These are phyloP conservation scores for Ondatra zibethicus DNA, from an alignment of 2,113 vertebrate species.

Conservation along the genomic window DNA sequence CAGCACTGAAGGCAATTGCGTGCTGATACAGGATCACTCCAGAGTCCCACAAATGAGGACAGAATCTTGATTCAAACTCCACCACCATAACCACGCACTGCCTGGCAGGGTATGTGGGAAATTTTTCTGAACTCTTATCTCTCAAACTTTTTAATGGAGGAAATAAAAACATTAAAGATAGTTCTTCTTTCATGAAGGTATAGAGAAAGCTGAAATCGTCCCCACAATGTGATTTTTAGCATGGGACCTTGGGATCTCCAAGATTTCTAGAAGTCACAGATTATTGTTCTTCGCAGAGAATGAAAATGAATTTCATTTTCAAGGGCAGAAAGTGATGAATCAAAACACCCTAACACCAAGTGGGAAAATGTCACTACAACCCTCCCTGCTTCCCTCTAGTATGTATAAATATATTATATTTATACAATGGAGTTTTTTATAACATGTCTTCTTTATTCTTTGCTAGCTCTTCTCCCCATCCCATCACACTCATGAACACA, in stretches of 20 bases:
- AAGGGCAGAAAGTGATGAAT: not conserved
- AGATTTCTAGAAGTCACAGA: not conserved
- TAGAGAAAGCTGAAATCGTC: not conserved
- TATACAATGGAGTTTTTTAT: not conserved
- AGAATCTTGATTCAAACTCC: not conserved
- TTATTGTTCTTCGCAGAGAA: not conserved
- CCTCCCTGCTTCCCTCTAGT: not conserved
- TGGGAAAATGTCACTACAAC: not conserved
- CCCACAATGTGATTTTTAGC: not conserved
- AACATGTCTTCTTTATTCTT: not conserved
- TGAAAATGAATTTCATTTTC: not conserved
- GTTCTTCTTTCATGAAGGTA: not conserved
- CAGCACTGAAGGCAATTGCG: not conserved
- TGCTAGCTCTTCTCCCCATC: not conserved
- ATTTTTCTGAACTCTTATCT: not conserved
- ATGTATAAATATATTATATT: not conserved
- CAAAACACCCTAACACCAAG: not conserved
- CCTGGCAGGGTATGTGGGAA: not conserved
- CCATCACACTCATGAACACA: not conserved
- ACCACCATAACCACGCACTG: rapidly evolving
- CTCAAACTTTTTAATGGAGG: not conserved
- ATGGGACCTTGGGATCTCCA: not conserved
- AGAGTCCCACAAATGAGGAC: not conserved
- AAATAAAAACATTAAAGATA: not conserved
- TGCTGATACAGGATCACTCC: not conserved